phyloP scores from a whole-genome alignment of 2,888 invertebrate genomes.

The Heliconius aoede region DNA sequence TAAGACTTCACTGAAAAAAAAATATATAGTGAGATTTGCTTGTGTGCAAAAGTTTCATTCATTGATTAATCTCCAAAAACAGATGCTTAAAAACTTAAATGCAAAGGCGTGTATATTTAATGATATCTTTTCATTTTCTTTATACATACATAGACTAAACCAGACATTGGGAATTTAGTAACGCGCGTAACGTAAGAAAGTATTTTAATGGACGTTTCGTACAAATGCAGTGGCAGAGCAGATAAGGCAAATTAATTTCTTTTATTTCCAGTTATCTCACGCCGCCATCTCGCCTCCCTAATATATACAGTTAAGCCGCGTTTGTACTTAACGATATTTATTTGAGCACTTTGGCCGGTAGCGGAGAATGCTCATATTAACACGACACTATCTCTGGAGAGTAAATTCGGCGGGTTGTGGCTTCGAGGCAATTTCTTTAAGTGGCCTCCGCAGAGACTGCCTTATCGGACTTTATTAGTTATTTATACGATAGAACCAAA shows the following conservation, averaged over 20 bases:
- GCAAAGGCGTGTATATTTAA: conserved; percentile 17
- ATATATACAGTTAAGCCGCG: conserved; percentile 48
- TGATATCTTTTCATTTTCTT: no score
- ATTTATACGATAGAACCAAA: conserved; percentile 68
- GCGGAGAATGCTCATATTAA: conserved; percentile 72
- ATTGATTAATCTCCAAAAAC: no score
- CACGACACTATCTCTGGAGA: conserved; percentile 64
- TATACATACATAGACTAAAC: conserved; percentile 43
- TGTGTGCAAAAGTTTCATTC: no score
- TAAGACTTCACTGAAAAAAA: no score
- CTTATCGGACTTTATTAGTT: conserved; percentile 78
- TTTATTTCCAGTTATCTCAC: conserved; percentile 46
- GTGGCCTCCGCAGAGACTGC: conserved; percentile 66
- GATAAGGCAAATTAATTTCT: conserved; percentile 47
- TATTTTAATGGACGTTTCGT: conserved; percentile 41
- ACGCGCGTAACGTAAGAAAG: conserved; percentile 39
- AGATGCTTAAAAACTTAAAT: no score
- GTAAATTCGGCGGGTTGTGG: conserved; percentile 62
- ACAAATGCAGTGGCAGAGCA: conserved; percentile 43
- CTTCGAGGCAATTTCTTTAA: conserved; percentile 77
- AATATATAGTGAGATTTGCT: no score
- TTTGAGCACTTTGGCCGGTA: conserved; percentile 66
- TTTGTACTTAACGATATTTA: conserved; percentile 70
- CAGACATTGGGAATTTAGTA: conserved; percentile 35
- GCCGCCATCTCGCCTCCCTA: conserved; percentile 44